Percentiles rank a stretch among this genome's conserved stretches.
Evolutionary conservation across 2,888 invertebrate genomes (phyloP).

Genomic region (Standfussiana lucernea): DNA sequence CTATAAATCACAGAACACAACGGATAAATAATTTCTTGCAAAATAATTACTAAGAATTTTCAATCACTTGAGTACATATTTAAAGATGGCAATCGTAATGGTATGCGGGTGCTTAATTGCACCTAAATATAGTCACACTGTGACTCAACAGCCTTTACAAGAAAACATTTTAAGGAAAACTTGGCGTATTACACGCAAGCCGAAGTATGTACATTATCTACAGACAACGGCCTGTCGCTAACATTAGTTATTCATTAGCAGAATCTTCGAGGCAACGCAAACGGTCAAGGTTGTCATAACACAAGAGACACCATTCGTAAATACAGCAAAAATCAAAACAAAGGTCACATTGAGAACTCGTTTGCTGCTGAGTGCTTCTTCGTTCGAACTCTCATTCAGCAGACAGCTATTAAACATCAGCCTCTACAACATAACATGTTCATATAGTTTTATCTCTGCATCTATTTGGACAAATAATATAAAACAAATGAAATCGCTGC

Average conservation of each 20-base stretch:
- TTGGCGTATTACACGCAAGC: slow-evolving; percentile 41
- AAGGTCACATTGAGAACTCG: slow-evolving; percentile 75
- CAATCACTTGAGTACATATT: slow-evolving; percentile 21
- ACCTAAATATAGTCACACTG: slow-evolving; percentile 36
- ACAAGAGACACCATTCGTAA: slow-evolving; percentile 68
- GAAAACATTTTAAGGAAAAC: slow-evolving; percentile 60
- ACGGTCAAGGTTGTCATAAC: slow-evolving; percentile 81
- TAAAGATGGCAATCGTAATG: slow-evolving; percentile 44
- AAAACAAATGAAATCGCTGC: background rate
- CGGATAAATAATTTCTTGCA: slow-evolving; percentile 19
- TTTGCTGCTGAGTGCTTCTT: slow-evolving; percentile 51
- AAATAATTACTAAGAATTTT: slow-evolving; percentile 34
- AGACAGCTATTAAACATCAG: slow-evolving; percentile 45
- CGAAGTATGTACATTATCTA: slow-evolving; percentile 35
- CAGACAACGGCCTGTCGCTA: slow-evolving; percentile 40
- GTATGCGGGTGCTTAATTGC: slow-evolving; percentile 46
- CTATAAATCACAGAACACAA: background rate
- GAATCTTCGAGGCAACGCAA: slow-evolving; percentile 62
- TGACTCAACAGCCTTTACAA: slow-evolving; percentile 45
- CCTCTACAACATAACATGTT: slow-evolving; percentile 23
- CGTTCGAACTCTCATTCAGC: slow-evolving; percentile 49
- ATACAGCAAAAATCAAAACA: slow-evolving; percentile 74
- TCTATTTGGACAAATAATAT: slow-evolving; percentile 3
- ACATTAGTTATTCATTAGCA: slow-evolving; percentile 70
- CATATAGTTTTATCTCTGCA: background rate